phyloP scores from a whole-genome alignment of 2,797 vertebrate genomes.

The Sebastes jordani region DNA sequence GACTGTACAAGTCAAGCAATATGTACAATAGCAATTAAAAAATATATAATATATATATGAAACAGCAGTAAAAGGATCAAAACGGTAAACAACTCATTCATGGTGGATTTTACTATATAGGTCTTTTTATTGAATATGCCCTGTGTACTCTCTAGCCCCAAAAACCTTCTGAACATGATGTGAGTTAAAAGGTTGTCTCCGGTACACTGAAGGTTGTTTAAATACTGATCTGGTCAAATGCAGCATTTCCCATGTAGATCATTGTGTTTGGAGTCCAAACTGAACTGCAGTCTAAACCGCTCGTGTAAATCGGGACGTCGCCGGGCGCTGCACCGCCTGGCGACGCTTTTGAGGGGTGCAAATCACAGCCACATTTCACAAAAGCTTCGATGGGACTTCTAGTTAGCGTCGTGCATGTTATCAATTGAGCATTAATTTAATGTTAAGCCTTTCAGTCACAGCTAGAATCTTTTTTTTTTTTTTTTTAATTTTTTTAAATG shows the following conservation, averaged over 20 bases:
- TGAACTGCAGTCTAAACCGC: neutral
- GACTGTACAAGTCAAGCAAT: constrained; percentile 46
- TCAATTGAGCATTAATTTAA: neutral
- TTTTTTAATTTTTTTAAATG: neutral
- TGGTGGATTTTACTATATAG: constrained; percentile 70
- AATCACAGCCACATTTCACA: constrained; percentile 22
- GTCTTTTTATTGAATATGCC: constrained; percentile 78
- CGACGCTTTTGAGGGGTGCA: neutral
- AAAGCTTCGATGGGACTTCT: neutral
- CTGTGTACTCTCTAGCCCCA: constrained; percentile 45
- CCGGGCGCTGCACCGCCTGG: neutral
- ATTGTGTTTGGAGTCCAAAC: neutral
- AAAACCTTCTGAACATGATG: constrained; percentile 53
- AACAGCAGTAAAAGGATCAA: constrained; percentile 56
- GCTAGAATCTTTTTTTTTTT: neutral
- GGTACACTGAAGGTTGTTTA: constrained; percentile 46
- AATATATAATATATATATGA: constrained; percentile 19
- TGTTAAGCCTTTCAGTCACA: neutral
- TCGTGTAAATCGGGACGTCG: neutral
- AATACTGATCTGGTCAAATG: constrained; percentile 62
- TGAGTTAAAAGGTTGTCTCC: constrained; percentile 26
- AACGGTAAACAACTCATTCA: constrained; percentile 66
- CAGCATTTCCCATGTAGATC: constrained; percentile 16
- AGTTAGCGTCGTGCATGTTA: neutral
- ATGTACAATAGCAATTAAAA: constrained; percentile 46